Percentiles rank a stretch among this genome's conserved stretches.
Evolutionary conservation across 1,140 invertebrate species (phyloP).

Genomic region (Papilio polyxenes): DNA sequence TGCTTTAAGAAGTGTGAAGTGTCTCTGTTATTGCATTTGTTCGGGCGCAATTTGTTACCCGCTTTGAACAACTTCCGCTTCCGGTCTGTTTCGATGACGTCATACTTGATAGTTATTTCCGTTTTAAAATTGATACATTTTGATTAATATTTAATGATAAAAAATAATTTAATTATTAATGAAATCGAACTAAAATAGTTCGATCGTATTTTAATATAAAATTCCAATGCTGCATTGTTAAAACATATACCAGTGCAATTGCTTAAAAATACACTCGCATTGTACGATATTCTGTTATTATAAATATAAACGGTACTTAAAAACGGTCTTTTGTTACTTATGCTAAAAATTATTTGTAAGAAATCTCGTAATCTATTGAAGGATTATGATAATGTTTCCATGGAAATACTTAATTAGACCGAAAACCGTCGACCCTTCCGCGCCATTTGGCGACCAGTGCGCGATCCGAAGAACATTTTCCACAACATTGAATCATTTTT

Average conservation of each 20-base stretch:
- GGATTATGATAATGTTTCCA: neutral
- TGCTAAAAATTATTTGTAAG: neutral
- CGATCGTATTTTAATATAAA: no score
- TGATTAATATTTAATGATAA: neutral
- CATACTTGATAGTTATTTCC: neutral
- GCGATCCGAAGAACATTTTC: conserved; percentile 14
- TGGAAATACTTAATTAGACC: conserved; percentile 22
- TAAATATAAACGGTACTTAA: neutral
- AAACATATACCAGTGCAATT: no score
- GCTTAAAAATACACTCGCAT: no score
- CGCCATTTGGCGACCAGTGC: conserved; percentile 1
- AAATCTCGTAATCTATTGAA: neutral
- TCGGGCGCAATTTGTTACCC: neutral
- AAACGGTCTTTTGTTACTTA: neutral
- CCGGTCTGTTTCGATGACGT: neutral
- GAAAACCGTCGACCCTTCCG: conserved; percentile 16
- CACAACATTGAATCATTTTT: neutral
- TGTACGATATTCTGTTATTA: neutral
- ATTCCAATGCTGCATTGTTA: no score
- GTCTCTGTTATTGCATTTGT: neutral
- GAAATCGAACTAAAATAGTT: no score
- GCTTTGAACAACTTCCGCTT: neutral
- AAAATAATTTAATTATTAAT: neutral
- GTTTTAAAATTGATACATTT: conserved; percentile 5
- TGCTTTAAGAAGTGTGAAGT: neutral